phyloP scores from a whole-genome alignment of 2,888 invertebrate genomes.

The Barypeithes pellucidus region DNA sequence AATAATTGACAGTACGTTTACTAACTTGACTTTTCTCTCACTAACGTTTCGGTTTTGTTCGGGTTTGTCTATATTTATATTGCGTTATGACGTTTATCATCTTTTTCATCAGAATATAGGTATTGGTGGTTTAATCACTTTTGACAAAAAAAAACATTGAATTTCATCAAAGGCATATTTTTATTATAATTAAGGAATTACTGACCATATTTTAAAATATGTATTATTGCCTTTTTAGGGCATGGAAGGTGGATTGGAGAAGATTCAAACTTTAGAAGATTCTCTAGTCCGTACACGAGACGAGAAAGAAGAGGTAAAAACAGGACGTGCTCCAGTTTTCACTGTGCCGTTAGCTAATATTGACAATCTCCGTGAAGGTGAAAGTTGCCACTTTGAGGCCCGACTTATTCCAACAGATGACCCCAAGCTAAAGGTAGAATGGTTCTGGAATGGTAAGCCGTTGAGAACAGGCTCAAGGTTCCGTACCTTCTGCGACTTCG shows the following conservation, averaged over 20 bases:
- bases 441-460: conserved; percentile 96
- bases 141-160: too few relatives aligned
- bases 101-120: too few relatives aligned
- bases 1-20: too few relatives aligned
- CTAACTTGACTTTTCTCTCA: too few relatives aligned
- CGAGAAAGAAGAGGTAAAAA: conserved; percentile 81
- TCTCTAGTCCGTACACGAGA: conserved; percentile 86
- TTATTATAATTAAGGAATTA: too few relatives aligned
- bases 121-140: too few relatives aligned
- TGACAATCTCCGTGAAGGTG: conserved; percentile 90
- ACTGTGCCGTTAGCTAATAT: conserved; percentile 91
- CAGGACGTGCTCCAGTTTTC: conserved; percentile 91
- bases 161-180: too few relatives aligned
- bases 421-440: conserved; percentile 91
- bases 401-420: conserved; percentile 92
- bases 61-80: too few relatives aligned
- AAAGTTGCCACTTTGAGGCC: conserved; percentile 93
- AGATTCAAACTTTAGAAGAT: conserved; percentile 93
- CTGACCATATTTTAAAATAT: too few relatives aligned
- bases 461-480: conserved; percentile 92
- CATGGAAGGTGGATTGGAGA: conserved; percentile 96
- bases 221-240: conserved; percentile 72
- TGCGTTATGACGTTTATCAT: too few relatives aligned
- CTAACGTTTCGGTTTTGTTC: too few relatives aligned
- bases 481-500: conserved; percentile 98